Conservation (phyloP, 2,113 vertebrate species). For the Gasterosteus aculeatus region DNA sequence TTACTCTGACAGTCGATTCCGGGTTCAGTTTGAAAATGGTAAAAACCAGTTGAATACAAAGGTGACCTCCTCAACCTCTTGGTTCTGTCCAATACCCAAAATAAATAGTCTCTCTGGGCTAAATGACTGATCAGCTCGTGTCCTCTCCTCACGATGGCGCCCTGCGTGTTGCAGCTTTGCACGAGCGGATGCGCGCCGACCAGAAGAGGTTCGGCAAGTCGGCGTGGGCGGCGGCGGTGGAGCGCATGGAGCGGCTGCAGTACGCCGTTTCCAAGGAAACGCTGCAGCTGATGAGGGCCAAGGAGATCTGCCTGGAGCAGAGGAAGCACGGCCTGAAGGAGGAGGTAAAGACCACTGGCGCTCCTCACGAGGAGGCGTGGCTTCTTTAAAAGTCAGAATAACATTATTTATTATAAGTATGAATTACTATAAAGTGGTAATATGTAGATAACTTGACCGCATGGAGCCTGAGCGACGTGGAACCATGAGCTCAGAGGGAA, state of each 20-base stretch:
- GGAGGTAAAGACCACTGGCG: constrained; percentile 83
- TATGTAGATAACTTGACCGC: not conserved
- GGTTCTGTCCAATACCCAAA: not conserved
- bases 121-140: not conserved
- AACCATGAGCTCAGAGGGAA: constrained; percentile 55
- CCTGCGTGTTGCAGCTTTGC: constrained; percentile 81
- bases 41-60: not conserved
- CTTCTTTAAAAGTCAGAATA: not conserved
- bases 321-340: constrained; percentile 92
- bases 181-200: constrained; percentile 93
- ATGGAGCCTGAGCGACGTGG: not conserved
- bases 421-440: not conserved
- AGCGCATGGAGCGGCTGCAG: constrained; percentile 95
- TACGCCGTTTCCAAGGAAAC: constrained; percentile 95
- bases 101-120: not conserved
- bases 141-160: not conserved
- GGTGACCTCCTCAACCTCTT: not conserved
- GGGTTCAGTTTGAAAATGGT: not conserved
- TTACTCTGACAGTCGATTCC: not conserved
- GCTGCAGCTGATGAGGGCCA: constrained; percentile 96
- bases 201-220: constrained; percentile 97
- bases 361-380: not conserved
- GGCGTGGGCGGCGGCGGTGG: constrained; percentile 91
- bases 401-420: no score
- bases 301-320: constrained; percentile 97